Conservation (phyloP, 2,888 invertebrate genomes). For the Cephus sareptanus region DNA sequence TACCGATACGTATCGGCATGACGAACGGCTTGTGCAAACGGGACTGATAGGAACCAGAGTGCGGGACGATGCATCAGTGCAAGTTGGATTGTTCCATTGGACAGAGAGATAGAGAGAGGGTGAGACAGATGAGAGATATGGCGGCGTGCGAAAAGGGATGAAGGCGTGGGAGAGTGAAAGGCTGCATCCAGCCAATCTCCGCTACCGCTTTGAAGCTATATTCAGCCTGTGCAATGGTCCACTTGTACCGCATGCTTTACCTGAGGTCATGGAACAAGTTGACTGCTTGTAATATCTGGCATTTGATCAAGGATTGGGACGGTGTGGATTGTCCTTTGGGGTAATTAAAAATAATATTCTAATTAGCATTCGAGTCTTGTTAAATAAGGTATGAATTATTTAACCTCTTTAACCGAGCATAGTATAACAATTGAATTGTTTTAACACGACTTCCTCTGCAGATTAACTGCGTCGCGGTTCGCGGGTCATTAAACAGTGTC, state of each 20-base stretch:
- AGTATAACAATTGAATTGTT: not conserved
- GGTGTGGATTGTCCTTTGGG: not conserved
- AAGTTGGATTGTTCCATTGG: not conserved
- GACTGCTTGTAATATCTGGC: not conserved
- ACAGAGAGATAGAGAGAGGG: slow-evolving; percentile 7
- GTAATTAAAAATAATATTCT: not conserved
- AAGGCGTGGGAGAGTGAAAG: not conserved
- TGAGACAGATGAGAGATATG: slow-evolving; percentile 10
- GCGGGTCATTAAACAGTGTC: not conserved
- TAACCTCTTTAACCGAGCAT: not conserved
- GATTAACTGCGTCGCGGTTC: not conserved
- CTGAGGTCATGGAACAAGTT: not conserved
- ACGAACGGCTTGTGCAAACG: not conserved
- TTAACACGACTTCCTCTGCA: not conserved
- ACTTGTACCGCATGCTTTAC: not conserved
- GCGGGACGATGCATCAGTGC: not conserved
- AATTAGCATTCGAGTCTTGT: not conserved
- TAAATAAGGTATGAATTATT: not conserved
- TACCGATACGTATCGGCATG: not conserved
- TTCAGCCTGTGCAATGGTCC: not conserved
- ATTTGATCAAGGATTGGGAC: not conserved
- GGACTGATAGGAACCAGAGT: not conserved
- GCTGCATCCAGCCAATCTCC: not conserved
- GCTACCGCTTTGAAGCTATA: not conserved
- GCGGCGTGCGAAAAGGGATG: not conserved